Evolutionary conservation across 30 jellyfish, hydroid and myxozoan genomes (phyloP).

Genomic region (Aurelia aurita complex sp. Pacific): DNA sequence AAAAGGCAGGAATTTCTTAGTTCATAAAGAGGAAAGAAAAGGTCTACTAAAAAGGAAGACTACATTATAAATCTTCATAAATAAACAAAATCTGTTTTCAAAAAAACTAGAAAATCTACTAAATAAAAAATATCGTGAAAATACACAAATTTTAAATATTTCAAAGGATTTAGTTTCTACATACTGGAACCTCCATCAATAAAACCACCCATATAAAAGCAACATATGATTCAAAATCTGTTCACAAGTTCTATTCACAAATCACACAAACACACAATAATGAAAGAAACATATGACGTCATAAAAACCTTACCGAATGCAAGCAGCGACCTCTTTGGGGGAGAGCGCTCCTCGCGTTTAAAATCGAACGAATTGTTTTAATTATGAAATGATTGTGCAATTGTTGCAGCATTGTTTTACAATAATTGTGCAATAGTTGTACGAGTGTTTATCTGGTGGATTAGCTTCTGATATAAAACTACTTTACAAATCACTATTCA

Average conservation of each 20-base stretch:
- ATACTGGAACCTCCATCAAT: too few species aligned
- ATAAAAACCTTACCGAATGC: not conserved
- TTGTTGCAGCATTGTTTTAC: not conserved
- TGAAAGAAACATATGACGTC: not conserved
- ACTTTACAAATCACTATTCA: constrained; percentile 31
- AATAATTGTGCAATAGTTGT: constrained; percentile 11
- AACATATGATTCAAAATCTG: too few species aligned
- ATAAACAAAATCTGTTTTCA: too few species aligned
- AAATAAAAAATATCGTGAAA: too few species aligned
- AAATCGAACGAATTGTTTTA: not conserved
- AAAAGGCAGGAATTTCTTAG: too few species aligned
- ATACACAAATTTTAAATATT: too few species aligned
- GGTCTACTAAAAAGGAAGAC: too few species aligned
- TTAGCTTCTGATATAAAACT: constrained; percentile 9
- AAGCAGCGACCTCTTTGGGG: constrained; percentile 32
- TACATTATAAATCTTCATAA: too few species aligned
- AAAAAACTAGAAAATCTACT: too few species aligned
- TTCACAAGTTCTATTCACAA: not conserved
- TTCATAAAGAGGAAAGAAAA: too few species aligned
- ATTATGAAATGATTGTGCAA: not conserved
- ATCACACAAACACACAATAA: not conserved
- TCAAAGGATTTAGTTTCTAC: too few species aligned
- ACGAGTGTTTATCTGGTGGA: constrained; percentile 62
- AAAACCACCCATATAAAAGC: too few species aligned
- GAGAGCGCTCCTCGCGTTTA: constrained; percentile 43